A percentile compares a stretch with the other conserved stretches of the same genome.
phyloP scores from a whole-genome alignment of 1,140 invertebrate genomes.

The Drosophila persimilis region DNA sequence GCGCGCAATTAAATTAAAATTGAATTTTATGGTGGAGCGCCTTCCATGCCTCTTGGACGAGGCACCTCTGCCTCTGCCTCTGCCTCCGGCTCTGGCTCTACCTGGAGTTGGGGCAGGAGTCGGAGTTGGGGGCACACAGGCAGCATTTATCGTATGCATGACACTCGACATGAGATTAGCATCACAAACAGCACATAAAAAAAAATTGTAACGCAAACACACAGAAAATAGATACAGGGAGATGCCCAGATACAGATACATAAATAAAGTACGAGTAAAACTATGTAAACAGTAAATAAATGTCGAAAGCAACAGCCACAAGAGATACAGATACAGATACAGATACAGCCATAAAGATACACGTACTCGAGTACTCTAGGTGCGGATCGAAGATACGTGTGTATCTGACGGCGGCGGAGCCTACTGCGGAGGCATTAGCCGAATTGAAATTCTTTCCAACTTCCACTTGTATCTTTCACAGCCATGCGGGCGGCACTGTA shows the following conservation, averaged over 20 bases:
- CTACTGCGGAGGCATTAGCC: constrained; percentile 39
- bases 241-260: constrained; percentile 21
- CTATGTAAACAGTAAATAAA: constrained; percentile 75
- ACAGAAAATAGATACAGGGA: constrained; percentile 27
- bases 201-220: constrained; percentile 69
- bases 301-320: constrained; percentile 36
- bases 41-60: constrained; percentile 1
- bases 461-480: constrained; percentile 53
- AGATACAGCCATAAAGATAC: constrained; percentile 26
- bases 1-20: constrained; percentile 79
- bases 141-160: constrained; percentile 76
- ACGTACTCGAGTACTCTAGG: constrained; percentile 6
- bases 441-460: constrained; percentile 71
- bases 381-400: constrained; percentile 28
- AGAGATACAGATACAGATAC: constrained; percentile 2
- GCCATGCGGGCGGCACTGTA: constrained; percentile 50
- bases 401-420: too few relatives aligned
- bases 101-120: constrained; percentile 16
- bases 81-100: not conserved
- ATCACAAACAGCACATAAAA: constrained; percentile 81
- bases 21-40: constrained; percentile 72
- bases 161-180: constrained; percentile 74
- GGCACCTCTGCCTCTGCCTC: constrained; percentile 27
- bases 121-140: constrained; percentile 5
- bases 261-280: constrained; percentile 43